A percentile compares a stretch with the other conserved stretches of the same genome.
Conservation (phyloP, 1,140 invertebrate genomes). For the Musca domestica region DNA sequence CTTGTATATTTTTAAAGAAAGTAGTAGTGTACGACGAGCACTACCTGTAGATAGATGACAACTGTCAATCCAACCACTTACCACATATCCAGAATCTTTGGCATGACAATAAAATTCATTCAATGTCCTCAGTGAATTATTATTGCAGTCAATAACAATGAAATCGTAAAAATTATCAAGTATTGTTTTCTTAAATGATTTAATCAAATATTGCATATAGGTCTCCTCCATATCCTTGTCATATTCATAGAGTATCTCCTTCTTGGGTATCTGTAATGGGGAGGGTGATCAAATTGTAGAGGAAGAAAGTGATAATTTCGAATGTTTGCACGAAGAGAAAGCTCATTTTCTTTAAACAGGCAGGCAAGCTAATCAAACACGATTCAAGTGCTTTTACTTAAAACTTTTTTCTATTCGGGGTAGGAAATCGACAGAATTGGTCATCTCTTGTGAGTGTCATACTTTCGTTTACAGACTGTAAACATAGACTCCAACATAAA, state of each 20-base stretch:
- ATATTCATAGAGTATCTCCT: slow-evolving; percentile 87
- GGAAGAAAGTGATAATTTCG: neutral
- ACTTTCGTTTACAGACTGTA: no score
- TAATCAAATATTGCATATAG: slow-evolving; percentile 79
- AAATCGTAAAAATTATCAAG: slow-evolving; percentile 90
- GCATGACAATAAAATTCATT: slow-evolving; percentile 87
- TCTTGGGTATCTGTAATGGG: slow-evolving; percentile 59
- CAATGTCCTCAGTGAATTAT: slow-evolving; percentile 77
- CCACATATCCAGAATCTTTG: slow-evolving; percentile 86
- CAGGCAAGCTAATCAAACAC: neutral
- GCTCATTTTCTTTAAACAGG: neutral
- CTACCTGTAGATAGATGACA: neutral
- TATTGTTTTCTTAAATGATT: slow-evolving; percentile 89
- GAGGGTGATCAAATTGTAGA: neutral
- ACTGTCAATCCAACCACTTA: slow-evolving; percentile 54
- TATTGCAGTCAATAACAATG: slow-evolving; percentile 86
- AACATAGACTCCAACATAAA: no score
- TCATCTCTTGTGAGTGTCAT: no score
- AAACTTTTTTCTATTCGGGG: no score
- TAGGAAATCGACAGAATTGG: no score
- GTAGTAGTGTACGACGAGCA: neutral
- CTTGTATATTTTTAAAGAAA: no score
- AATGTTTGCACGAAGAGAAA: neutral
- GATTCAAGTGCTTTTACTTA: no score
- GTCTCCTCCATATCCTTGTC: slow-evolving; percentile 79